Evolutionary conservation across 2,888 invertebrate genomes (phyloP).

Genomic region (Adela reaumurella): DNA sequence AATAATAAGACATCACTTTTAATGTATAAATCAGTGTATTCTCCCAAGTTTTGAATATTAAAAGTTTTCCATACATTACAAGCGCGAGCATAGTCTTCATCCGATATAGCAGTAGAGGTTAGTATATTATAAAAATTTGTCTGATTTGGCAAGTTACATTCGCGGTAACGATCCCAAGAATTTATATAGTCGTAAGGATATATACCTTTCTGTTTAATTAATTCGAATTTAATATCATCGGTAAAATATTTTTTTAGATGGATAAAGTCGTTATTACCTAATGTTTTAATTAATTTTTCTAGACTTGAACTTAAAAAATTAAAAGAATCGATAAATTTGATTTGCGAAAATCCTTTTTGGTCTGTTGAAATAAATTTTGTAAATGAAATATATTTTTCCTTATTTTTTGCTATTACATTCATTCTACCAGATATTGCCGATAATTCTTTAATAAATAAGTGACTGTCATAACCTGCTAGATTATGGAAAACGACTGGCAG

Average conservation of each 20-base stretch:
- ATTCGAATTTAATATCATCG: conserved; percentile 4
- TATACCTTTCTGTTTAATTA: conserved; percentile 5
- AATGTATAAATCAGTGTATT: conserved; percentile 9
- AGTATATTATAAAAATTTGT: conserved; percentile 3
- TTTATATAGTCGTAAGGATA: conserved; percentile 9
- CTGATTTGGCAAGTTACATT: conserved; percentile 3
- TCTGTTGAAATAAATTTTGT: conserved; percentile 4
- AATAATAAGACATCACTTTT: conserved; percentile 8
- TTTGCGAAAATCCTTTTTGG: background rate
- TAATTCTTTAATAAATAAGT: conserved; percentile 9
- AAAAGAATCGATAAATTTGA: conserved; percentile 5
- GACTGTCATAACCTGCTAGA: conserved; percentile 13
- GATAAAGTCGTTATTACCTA: conserved; percentile 2
- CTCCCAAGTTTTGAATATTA: conserved; percentile 4
- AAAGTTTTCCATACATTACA: conserved; percentile 6
- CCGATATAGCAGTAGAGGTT: background rate
- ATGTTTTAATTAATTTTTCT: conserved; percentile 6
- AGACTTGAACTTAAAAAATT: conserved; percentile 7
- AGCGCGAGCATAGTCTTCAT: background rate
- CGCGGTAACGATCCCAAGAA: conserved; percentile 6
- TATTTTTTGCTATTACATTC: conserved; percentile 6
- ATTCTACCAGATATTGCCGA: conserved; percentile 1
- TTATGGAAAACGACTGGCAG: conserved; percentile 15
- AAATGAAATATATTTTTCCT: conserved; percentile 8
- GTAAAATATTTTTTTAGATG: conserved; percentile 3